Conservation (phyloP, 2,888 invertebrate species). For the Leucophenga montana region DNA sequence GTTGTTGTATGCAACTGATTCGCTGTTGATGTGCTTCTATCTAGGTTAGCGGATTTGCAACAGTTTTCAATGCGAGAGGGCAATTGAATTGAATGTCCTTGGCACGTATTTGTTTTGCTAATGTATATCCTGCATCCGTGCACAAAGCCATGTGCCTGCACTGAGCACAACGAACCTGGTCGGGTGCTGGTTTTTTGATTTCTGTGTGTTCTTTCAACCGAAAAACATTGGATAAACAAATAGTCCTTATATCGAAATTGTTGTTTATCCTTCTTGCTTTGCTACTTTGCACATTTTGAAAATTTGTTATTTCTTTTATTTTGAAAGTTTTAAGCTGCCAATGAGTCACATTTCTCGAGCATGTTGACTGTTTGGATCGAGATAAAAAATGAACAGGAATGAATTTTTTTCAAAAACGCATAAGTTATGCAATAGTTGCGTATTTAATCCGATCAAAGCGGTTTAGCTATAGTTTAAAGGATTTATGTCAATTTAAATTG, state of each 20-base stretch:
- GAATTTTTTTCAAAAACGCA: constrained; percentile 42
- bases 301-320: constrained; percentile 18
- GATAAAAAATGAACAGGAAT: neutral
- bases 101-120: constrained; percentile 32
- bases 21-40: constrained; percentile 28
- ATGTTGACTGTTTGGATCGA: constrained; percentile 44
- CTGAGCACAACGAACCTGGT: constrained; percentile 26
- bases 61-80: constrained; percentile 39
- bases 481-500: constrained; percentile 69
- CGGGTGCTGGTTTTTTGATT: constrained; percentile 45
- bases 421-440: constrained; percentile 60
- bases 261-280: constrained; percentile 44
- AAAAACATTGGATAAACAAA: constrained; percentile 72
- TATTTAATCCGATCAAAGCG: constrained; percentile 72
- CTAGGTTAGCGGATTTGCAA: constrained; percentile 55
- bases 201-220: constrained; percentile 68
- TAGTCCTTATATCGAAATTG: constrained; percentile 53
- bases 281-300: constrained; percentile 13
- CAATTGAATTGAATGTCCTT: constrained; percentile 11
- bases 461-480: constrained; percentile 73
- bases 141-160: neutral
- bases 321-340: constrained; percentile 39
- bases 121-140: constrained; percentile 18
- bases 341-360: constrained; percentile 65
- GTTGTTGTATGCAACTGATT: constrained; percentile 34